phyloP scores from a whole-genome alignment of 1,140 invertebrate species.

The Drosophila funebris region DNA sequence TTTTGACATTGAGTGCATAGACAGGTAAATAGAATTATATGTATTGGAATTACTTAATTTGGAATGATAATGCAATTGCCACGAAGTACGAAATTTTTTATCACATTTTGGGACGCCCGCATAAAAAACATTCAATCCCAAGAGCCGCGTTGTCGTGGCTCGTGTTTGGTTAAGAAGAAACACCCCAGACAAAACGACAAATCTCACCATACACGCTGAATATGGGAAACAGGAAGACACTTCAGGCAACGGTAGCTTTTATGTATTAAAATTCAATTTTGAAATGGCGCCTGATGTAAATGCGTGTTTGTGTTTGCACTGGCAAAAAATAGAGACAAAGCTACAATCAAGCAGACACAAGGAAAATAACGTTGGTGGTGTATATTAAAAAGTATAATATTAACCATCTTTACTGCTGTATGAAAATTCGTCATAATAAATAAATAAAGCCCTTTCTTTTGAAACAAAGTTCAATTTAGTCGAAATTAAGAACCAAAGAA shows the following conservation, averaged over 20 bases:
- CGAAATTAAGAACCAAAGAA: too few species aligned
- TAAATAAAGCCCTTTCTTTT: too few species aligned
- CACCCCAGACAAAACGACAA: background rate
- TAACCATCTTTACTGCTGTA: too few species aligned
- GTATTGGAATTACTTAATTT: slow-evolving; percentile 48
- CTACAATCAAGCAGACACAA: slow-evolving; percentile 20
- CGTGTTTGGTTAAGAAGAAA: slow-evolving; percentile 7
- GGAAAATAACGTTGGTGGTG: slow-evolving; percentile 23
- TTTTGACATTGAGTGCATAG: slow-evolving; percentile 24
- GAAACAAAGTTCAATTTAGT: too few species aligned
- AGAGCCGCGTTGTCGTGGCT: slow-evolving; percentile 24
- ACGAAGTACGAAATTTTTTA: background rate
- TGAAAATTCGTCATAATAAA: too few species aligned
- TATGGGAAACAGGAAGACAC: background rate
- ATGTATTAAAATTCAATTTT: slow-evolving; percentile 74
- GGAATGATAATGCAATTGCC: slow-evolving; percentile 48
- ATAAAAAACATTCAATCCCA: background rate
- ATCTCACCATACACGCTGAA: background rate
- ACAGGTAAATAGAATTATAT: slow-evolving; percentile 43
- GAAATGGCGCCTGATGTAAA: slow-evolving; percentile 56
- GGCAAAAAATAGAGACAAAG: slow-evolving; percentile 48
- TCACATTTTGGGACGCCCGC: slow-evolving; percentile 5
- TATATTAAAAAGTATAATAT: too few species aligned
- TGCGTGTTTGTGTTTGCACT: slow-evolving; percentile 58
- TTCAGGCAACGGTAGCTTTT: slow-evolving; percentile 38